Conservation (phyloP, 2,113 vertebrate genomes). For the Taxidea taxus region DNA sequence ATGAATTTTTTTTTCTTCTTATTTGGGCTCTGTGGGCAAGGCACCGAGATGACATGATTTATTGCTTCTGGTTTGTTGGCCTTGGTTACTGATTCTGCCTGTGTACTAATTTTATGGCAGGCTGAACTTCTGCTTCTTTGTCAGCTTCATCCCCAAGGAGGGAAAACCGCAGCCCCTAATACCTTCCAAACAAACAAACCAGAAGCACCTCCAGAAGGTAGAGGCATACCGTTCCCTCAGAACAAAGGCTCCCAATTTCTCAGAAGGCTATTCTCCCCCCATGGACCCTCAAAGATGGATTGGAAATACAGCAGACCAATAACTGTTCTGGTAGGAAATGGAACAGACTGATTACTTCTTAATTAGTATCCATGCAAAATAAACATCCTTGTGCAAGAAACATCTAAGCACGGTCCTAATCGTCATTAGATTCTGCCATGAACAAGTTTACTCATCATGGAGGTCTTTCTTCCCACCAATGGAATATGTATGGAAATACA, state of each 20-base stretch:
- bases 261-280: neutral
- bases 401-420: neutral
- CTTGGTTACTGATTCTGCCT: neutral
- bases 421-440: neutral
- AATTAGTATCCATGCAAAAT: neutral
- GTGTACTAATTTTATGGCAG: conserved; percentile 30
- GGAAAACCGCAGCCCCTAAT: neutral
- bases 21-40: neutral
- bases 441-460: neutral
- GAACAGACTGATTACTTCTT: conserved; percentile 25
- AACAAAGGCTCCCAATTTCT: neutral
- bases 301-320: neutral
- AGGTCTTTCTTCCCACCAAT: neutral
- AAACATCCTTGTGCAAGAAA: neutral
- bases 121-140: neutral
- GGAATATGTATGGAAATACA: neutral
- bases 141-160: neutral
- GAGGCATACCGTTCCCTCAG: neutral
- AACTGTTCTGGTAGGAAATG: neutral
- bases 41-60: conserved; percentile 25
- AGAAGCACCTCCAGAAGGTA: neutral
- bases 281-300: neutral
- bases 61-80: conserved; percentile 27
- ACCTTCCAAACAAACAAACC: neutral
- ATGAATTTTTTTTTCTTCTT: conserved; percentile 25